phyloP scores from a whole-genome alignment of 2,113 vertebrate genomes.

The Ellobius talpinus region DNA sequence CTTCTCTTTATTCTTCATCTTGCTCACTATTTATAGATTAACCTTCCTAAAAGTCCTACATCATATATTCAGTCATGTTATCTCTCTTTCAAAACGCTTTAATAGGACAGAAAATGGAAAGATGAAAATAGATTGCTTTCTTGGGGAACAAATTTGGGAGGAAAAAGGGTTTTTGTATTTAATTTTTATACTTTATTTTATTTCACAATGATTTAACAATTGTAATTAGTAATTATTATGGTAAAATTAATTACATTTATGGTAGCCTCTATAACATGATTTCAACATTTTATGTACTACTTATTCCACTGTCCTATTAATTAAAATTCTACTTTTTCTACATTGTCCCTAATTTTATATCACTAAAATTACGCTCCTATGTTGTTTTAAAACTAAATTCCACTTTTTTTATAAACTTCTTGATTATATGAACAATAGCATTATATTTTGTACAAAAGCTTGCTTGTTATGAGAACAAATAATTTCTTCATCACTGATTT shows the following conservation, averaged over 20 bases:
- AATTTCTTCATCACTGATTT: background rate
- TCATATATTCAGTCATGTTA: background rate
- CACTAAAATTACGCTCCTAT: conserved; percentile 4
- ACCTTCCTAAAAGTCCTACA: conserved; percentile 40
- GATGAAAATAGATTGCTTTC: background rate
- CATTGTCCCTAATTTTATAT: background rate
- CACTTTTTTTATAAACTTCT: background rate
- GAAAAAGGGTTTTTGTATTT: background rate
- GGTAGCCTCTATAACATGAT: background rate
- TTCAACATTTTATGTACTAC: background rate
- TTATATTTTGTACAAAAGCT: background rate
- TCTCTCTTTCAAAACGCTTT: conserved; percentile 54
- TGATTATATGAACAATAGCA: background rate
- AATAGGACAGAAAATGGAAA: background rate
- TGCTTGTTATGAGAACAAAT: background rate
- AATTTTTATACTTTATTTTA: background rate
- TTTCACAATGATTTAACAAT: background rate
- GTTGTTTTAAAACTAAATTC: conserved; percentile 37
- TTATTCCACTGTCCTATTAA: background rate
- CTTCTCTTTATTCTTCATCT: conserved; percentile 35
- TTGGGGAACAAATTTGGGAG: background rate
- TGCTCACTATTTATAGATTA: conserved; percentile 60
- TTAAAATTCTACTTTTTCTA: background rate
- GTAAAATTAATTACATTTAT: conserved; percentile 31
- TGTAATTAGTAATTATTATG: background rate